phyloP scores from a whole-genome alignment of 2,888 invertebrate genomes.

The Leptinotarsa rubiginosa region DNA sequence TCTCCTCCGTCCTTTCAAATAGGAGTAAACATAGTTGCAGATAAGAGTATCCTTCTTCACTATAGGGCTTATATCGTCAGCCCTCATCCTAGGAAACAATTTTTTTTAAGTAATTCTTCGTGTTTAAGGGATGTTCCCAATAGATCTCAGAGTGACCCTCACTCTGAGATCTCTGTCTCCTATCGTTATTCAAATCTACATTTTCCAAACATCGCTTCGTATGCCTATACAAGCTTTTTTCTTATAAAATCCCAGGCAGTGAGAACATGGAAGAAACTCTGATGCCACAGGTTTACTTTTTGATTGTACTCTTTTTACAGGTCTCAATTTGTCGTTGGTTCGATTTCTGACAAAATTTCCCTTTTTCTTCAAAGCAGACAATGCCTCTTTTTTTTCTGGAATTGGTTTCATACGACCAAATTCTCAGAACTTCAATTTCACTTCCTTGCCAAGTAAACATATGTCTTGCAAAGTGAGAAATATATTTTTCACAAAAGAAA shows the following conservation, averaged over 20 bases:
- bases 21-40: slow-evolving; percentile 40
- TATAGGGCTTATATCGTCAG: slow-evolving; percentile 35
- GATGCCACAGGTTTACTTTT: background rate
- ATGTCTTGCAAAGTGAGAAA: slow-evolving; percentile 21
- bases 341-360: background rate
- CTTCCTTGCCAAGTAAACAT: slow-evolving; percentile 21
- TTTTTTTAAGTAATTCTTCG: background rate
- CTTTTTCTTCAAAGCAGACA: background rate
- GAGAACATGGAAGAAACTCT: background rate
- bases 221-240: background rate
- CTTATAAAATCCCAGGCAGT: background rate
- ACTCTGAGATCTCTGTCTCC: background rate
- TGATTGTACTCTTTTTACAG: background rate
- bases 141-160: background rate
- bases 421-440: background rate
- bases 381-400: background rate
- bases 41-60: slow-evolving; percentile 42
- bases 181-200: background rate
- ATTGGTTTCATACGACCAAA: background rate
- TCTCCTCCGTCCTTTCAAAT: slow-evolving; percentile 44
- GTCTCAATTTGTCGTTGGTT: background rate
- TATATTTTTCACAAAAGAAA: slow-evolving; percentile 10
- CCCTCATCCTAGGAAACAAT: slow-evolving; percentile 42
- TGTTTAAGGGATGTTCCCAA: background rate
- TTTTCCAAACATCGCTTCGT: background rate